Evolutionary conservation across 1,140 invertebrate genomes (phyloP).

Genomic region (Monochamus saltuarius): DNA sequence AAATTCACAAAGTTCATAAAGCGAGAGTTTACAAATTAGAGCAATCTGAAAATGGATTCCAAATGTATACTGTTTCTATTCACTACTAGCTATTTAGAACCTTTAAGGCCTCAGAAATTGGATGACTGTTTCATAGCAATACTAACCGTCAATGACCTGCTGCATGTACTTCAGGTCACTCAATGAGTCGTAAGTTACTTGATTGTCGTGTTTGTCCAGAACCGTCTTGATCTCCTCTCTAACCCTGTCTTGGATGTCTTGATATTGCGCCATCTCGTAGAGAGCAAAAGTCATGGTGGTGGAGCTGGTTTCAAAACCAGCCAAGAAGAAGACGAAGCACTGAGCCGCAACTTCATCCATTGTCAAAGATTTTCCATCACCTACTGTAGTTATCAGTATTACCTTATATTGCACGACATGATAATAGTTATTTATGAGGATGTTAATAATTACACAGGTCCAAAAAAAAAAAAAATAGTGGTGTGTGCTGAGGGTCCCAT

Average conservation of each 20-base stretch:
- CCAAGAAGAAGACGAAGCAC: conserved; percentile 57
- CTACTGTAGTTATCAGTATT: not conserved
- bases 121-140: too few species aligned
- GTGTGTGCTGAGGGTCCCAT: too few species aligned
- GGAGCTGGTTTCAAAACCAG: conserved; percentile 64
- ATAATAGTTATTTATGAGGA: too few species aligned
- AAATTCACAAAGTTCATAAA: too few species aligned
- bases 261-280: conserved; percentile 58
- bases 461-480: too few species aligned
- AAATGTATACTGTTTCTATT: too few species aligned
- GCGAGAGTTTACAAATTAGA: too few species aligned
- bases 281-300: conserved; percentile 56
- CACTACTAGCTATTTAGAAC: too few species aligned
- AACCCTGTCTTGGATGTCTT: conserved; percentile 56
- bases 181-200: conserved; percentile 56
- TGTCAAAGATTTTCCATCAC: conserved; percentile 31
- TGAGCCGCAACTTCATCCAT: conserved; percentile 52
- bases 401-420: too few species aligned
- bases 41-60: too few species aligned
- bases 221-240: conserved; percentile 56
- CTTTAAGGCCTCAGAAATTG: too few species aligned
- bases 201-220: conserved; percentile 45
- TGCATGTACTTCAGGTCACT: conserved; percentile 49
- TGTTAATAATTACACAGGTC: too few species aligned
- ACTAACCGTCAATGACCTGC: conserved; percentile 49